Percentiles rank a stretch among this genome's conserved stretches.
Evolutionary conservation across 2,797 vertebrate genomes (phyloP).

Genomic region (Sebastes trivittatus): DNA sequence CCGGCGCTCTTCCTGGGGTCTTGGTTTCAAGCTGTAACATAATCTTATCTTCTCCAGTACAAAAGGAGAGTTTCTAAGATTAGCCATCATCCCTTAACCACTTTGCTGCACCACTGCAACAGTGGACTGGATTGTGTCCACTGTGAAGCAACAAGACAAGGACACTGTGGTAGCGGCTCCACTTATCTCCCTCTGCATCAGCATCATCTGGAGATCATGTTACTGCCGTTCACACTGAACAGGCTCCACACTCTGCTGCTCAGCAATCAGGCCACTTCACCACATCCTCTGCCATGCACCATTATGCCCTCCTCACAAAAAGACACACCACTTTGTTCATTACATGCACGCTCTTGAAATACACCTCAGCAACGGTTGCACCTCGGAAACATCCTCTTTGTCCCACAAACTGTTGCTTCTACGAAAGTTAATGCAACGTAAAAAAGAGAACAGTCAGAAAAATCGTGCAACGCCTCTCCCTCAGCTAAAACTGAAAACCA

Average conservation of each 20-base stretch:
- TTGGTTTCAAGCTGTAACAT: neutral
- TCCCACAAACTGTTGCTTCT: neutral
- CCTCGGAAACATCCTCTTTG: neutral
- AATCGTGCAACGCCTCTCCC: neutral
- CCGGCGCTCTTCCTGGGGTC: too few species aligned
- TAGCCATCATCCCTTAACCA: neutral
- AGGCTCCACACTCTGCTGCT: constrained; percentile 31
- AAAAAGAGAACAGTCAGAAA: constrained; percentile 1
- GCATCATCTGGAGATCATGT: constrained; percentile 41
- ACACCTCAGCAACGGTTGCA: constrained; percentile 12
- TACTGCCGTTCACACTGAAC: constrained; percentile 41
- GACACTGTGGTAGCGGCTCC: constrained; percentile 10
- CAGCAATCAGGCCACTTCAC: constrained; percentile 49
- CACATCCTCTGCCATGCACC: constrained; percentile 65
- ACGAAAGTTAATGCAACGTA: neutral
- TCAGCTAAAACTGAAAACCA: constrained; percentile 40
- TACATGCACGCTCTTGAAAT: constrained; percentile 2
- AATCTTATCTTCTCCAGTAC: neutral
- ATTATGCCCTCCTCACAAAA: constrained; percentile 17
- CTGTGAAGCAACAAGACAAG: neutral
- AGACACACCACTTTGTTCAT: constrained; percentile 26
- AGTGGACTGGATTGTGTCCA: neutral
- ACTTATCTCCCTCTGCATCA: constrained; percentile 30
- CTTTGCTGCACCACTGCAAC: neutral
- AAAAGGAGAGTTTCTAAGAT: neutral